Base-by-base conservation (phyloP, 2,797 vertebrate genomes). In the Xerus rutilus region DNA sequence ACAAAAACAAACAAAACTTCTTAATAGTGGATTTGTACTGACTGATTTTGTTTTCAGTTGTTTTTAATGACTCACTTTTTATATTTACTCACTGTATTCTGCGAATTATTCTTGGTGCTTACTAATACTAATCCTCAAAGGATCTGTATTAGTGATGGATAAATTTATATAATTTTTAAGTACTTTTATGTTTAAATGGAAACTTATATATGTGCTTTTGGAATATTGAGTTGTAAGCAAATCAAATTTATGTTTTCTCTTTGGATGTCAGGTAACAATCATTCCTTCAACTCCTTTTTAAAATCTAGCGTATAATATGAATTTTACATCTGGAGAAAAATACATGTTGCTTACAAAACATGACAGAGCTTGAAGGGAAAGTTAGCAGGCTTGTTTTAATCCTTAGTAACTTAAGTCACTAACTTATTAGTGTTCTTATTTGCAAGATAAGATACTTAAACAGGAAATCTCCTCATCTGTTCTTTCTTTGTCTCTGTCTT, bases 31-130 rank as follows among this genome's bases (percentile, higher is more conserved):
- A 21, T 92, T 72, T 28, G 9, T 47, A 74, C 2, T 91, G 59
- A 69, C 72, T 59, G 21, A 25, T 59, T 59, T 54, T 49, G 20
- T 81, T 70, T 84, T 65, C 52, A 67, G 15, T 49, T 77, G 18
- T 73, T 70, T 91, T 97, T 43, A 69, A 79, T 18, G 39, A 39
- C 39, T 39, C 4, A 2, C 57, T 85, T 62, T 39, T 21, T 2
- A 0, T 90, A 20, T 88, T 92, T 94, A n/a, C 10, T 83, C 21
- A n/a, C 28, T 86, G 6, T 86, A 32, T 89, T 93, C 47, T 96
- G 4, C 72, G 57, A 84, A 74, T 89, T 88, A 0, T 88, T 76
- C 14, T 92, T 35, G 18, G 5, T 6, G 28, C 3, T 86, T 92
- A 39, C 9, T 28, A 49, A 0, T 35, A 45, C 7, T 65, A 72